Evolutionary conservation across 1,140 invertebrate species (phyloP).

Genomic region (Nasonia giraulti): DNA sequence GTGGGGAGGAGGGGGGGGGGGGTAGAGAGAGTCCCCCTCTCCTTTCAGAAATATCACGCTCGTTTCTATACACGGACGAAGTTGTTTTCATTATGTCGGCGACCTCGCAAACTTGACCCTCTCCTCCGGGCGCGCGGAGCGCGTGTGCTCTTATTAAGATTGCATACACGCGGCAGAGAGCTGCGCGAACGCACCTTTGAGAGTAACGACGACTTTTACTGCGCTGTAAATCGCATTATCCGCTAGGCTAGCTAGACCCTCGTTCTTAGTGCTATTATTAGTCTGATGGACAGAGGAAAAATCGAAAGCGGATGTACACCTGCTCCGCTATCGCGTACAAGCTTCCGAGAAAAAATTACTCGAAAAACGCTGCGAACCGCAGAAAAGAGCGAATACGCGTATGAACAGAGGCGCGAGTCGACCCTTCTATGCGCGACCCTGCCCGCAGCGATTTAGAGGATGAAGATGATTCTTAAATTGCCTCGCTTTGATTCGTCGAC

Average conservation of each 20-base stretch:
- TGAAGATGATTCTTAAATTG: constrained; percentile 4
- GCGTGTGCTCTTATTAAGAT: constrained; percentile 47
- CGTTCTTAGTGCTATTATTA: no score
- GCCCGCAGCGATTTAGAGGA: no score
- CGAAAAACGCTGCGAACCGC: no score
- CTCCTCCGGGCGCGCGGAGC: not conserved
- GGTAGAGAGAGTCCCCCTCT: not conserved
- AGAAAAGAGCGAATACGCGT: no score
- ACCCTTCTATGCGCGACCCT: no score
- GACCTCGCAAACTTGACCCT: constrained; percentile 46
- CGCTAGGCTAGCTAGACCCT: not conserved
- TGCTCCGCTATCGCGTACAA: no score
- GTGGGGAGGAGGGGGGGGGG: not conserved
- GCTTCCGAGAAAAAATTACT: no score
- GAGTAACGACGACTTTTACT: constrained; percentile 54
- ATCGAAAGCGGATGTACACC: no score
- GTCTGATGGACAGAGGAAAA: no score
- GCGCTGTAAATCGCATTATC: constrained; percentile 46
- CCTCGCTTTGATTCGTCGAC: constrained; percentile 16
- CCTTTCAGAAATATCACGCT: not conserved
- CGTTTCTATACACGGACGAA: not conserved
- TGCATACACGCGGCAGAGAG: constrained; percentile 15
- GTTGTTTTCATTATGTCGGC: constrained; percentile 46
- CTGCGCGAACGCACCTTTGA: constrained; percentile 5
- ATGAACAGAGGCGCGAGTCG: no score